These are phyloP conservation scores for Cheiracanthium punctorium DNA, from an alignment of 2,888 invertebrate species.

Conservation along the genomic window DNA sequence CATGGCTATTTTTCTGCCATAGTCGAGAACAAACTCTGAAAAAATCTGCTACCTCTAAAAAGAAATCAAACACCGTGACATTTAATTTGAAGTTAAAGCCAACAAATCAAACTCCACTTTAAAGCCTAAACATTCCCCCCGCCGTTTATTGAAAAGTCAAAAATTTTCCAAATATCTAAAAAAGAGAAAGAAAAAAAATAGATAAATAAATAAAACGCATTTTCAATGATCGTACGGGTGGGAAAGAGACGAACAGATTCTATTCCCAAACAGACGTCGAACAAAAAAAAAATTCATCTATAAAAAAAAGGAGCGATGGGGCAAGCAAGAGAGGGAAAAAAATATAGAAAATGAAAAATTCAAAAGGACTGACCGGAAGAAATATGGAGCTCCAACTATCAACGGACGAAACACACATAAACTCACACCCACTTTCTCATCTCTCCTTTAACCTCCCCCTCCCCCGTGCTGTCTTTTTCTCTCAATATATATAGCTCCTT, in stretches of 20 bases:
- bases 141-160: slow-evolving; percentile 29
- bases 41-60: too few relatives aligned
- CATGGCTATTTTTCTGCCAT: too few relatives aligned
- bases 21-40: too few relatives aligned
- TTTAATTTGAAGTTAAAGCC: slow-evolving; percentile 22
- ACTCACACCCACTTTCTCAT: slow-evolving; percentile 67
- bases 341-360: slow-evolving; percentile 63
- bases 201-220: slow-evolving; percentile 20
- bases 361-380: slow-evolving; percentile 63
- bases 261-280: slow-evolving; percentile 17
- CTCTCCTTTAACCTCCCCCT: slow-evolving; percentile 28
- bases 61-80: not conserved
- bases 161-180: slow-evolving; percentile 11
- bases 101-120: slow-evolving; percentile 27
- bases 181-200: slow-evolving; percentile 12
- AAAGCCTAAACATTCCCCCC: slow-evolving; percentile 1
- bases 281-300: too few relatives aligned
- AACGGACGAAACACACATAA: slow-evolving; percentile 66
- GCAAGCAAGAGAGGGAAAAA: slow-evolving; percentile 21
- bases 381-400: slow-evolving; percentile 68
- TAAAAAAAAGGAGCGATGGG: slow-evolving; percentile 55
- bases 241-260: slow-evolving; percentile 28
- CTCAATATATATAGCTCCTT: slow-evolving; percentile 53
- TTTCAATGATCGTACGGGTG: not conserved
- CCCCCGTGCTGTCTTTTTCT: slow-evolving; percentile 20